A percentile compares a stretch with the other conserved stretches of the same genome.
phyloP scores from a whole-genome alignment of 2,888 invertebrate genomes.

The Zhuqinia jingwanae region DNA sequence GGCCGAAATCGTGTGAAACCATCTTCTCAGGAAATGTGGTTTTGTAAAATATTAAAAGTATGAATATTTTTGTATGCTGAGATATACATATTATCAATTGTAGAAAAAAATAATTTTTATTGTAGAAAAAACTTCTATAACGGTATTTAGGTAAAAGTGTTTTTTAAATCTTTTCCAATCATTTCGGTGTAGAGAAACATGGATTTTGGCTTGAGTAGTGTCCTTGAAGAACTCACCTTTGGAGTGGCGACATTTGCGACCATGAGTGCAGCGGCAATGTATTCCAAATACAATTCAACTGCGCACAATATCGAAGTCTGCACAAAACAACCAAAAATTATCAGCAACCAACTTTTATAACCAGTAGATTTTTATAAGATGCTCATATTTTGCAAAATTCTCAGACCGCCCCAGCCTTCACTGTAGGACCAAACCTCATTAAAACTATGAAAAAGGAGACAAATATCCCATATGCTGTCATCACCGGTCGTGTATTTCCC shows the following conservation, averaged over 20 bases:
- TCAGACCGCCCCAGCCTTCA: slow-evolving; percentile 51
- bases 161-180: too few species aligned
- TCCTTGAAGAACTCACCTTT: slow-evolving; percentile 56
- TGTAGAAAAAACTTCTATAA: too few species aligned
- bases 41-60: too few species aligned
- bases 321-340: neutral
- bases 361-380: too few species aligned
- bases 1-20: too few species aligned
- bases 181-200: too few species aligned
- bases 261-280: slow-evolving; percentile 29
- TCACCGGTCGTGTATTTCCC: slow-evolving; percentile 62
- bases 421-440: slow-evolving; percentile 33
- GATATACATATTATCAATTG: too few species aligned
- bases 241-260: slow-evolving; percentile 53
- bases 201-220: slow-evolving; percentile 27
- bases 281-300: slow-evolving; percentile 42
- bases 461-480: slow-evolving; percentile 55
- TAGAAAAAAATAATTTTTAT: too few species aligned
- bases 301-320: slow-evolving; percentile 49
- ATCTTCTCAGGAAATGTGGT: too few species aligned
- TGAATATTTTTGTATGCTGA: too few species aligned
- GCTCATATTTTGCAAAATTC: neutral
- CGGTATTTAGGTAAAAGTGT: too few species aligned
- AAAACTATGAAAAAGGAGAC: slow-evolving; percentile 6
- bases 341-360: too few species aligned